Conservation (phyloP, 92 coral and sea anemone species). For the Phenganax stokvisi region DNA sequence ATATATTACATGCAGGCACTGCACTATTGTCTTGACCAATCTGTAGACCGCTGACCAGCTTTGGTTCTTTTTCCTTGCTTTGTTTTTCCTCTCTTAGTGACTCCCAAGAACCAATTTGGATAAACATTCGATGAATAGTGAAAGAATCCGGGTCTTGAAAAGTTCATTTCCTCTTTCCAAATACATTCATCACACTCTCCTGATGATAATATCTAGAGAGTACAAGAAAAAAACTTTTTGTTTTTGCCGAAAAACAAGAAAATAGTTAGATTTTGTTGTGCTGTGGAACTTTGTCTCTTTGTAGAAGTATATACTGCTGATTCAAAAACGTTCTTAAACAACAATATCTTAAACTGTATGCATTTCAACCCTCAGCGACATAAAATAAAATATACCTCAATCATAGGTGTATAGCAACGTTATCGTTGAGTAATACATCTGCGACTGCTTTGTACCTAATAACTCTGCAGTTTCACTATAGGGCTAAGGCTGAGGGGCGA, state of each 20-base stretch:
- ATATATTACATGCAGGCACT: no score
- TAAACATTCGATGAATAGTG: constrained; percentile 22
- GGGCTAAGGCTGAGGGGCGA: no score
- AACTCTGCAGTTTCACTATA: no score
- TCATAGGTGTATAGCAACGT: no score
- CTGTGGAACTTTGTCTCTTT: no score
- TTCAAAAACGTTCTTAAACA: background rate
- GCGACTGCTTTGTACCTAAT: no score
- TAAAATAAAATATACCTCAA: no score
- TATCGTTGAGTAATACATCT: no score
- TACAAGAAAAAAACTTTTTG: background rate
- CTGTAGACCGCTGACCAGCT: constrained; percentile 32
- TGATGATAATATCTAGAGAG: constrained; percentile 16
- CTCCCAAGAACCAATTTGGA: constrained; percentile 29
- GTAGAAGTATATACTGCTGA: no score
- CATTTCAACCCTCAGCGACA: no score
- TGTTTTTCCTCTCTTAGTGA: constrained; percentile 30
- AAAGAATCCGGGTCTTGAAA: constrained; percentile 21
- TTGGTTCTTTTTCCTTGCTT: constrained; percentile 28
- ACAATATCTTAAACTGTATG: constrained; percentile 2
- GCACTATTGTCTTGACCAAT: constrained; percentile 17
- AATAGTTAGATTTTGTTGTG: no score
- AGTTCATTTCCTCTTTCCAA: constrained; percentile 30
- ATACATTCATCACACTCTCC: constrained; percentile 28
- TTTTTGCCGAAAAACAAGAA: no score